Percentiles rank a stretch among this genome's conserved stretches.
These are phyloP conservation scores for Pasiphila rectangulata DNA, from an alignment of 2,888 invertebrate species.

Conservation along the genomic window DNA sequence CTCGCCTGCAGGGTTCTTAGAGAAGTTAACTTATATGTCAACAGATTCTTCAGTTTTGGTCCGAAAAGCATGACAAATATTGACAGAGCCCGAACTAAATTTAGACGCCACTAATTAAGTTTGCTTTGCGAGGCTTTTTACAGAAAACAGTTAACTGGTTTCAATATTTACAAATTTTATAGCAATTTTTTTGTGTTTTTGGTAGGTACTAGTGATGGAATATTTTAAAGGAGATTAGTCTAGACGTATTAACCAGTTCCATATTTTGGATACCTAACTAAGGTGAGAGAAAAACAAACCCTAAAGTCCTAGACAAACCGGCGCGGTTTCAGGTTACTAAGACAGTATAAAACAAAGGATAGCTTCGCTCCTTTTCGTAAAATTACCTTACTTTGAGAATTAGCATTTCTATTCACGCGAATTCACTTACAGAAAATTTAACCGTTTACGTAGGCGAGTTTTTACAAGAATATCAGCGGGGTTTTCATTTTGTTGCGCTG, in stretches of 20 bases:
- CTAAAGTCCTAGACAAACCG: too few relatives aligned
- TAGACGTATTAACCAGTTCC: too few relatives aligned
- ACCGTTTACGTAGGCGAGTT: conserved; percentile 9
- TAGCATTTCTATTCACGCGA: too few relatives aligned
- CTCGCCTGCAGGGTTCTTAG: background rate
- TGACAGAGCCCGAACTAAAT: conserved; percentile 22
- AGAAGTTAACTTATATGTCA: conserved; percentile 15
- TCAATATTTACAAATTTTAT: background rate
- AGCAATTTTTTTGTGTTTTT: conserved; percentile 11
- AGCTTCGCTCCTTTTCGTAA: too few relatives aligned
- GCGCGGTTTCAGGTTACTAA: too few relatives aligned
- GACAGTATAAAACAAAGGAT: too few relatives aligned
- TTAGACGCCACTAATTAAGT: conserved; percentile 22
- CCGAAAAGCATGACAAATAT: conserved; percentile 26
- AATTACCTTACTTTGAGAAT: conserved; percentile 19
- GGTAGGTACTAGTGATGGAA: conserved; percentile 12
- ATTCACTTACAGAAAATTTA: conserved; percentile 21
- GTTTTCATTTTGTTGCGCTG: background rate
- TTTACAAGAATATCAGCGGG: conserved; percentile 8
- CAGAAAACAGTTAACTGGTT: conserved; percentile 1
- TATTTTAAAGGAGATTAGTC: too few relatives aligned
- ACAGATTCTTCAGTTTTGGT: conserved; percentile 20
- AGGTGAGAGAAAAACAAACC: too few relatives aligned
- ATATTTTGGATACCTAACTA: too few relatives aligned
- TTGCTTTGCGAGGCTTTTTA: conserved; percentile 13